phyloP scores from a whole-genome alignment of 2,888 invertebrate genomes.

The Eurytoma californica region DNA sequence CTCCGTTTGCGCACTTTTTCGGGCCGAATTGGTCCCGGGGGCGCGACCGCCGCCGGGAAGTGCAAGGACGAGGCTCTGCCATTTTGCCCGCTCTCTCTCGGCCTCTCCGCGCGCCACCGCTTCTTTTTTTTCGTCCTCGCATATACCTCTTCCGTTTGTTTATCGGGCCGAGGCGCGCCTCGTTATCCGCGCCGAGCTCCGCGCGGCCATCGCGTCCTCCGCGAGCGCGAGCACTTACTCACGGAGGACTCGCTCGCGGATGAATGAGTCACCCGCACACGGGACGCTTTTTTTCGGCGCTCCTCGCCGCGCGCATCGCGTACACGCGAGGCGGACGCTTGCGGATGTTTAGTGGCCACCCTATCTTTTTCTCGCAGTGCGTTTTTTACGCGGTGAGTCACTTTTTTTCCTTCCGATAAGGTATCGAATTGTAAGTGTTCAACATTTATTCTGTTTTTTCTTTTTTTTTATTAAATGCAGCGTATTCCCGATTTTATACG shows the following conservation, averaged over 20 bases:
- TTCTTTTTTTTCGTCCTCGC: background rate
- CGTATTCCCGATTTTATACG: no score
- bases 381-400: no score
- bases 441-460: no score
- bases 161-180: background rate
- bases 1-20: background rate
- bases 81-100: slow-evolving; percentile 1
- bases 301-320: no score
- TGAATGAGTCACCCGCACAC: background rate
- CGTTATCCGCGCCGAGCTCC: background rate
- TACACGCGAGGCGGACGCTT: no score
- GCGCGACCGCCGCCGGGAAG: background rate
- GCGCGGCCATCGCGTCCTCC: background rate
- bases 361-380: no score
- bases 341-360: no score
- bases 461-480: no score
- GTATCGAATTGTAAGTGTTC: no score
- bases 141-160: no score
- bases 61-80: slow-evolving; percentile 10
- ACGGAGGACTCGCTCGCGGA: background rate
- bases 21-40: background rate
- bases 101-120: background rate
- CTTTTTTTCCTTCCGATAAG: no score
- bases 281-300: no score
- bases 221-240: background rate